Evolutionary conservation across 2,797 vertebrate genomes (phyloP), one percentile per base, ranked within the genome.

Genomic region (Ispidina lecontei): DNA sequence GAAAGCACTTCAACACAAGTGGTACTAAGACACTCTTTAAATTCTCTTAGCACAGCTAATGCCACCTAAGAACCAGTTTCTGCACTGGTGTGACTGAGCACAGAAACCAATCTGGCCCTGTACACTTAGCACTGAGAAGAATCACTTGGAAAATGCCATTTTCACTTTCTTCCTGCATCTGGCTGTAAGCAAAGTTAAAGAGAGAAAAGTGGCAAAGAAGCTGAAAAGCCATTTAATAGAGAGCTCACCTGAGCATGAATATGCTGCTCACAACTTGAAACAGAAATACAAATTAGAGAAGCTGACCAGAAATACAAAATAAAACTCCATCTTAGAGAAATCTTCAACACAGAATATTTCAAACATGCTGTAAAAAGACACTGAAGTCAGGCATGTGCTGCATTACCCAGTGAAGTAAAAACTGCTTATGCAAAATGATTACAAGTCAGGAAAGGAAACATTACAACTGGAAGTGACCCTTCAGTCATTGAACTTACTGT

Each of bases 401-500:
- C 55, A 82, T 51, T 68, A 60, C 44, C 81, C 9, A 39, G 46
- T 51, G 59, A 77, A 49, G 55, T 52, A 75, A 82, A 33, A 25
- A 70, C 21, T 73, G 56, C 25, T 92, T 85, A 67, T 23, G 39
- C 52, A 89, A 87, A 87, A 87, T 35, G 2, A 82, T 77, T 84
- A 77, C 47, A 73, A 70, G 92, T 31, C 60, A 87, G 63, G 81
- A 81, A 76, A 88, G 29, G 76, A 75, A 95, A 43, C 10, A 85
- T 20, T 86, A 78, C 84, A 89, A 68, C 60, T 86, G 73, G 60
- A 84, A 86, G 54, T 82, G 90, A 91, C 54, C 69, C 56, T 89
- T 93, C 68, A 89, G 76, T 78, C 84, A 86, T 89, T 89, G 87
- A 86, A 89, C 81, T 95, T 93, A 91, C 51, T 82, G 52, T 83